These are phyloP conservation scores for Papilio demoleus DNA, from an alignment of 2,888 invertebrate species.

Conservation along the genomic window DNA sequence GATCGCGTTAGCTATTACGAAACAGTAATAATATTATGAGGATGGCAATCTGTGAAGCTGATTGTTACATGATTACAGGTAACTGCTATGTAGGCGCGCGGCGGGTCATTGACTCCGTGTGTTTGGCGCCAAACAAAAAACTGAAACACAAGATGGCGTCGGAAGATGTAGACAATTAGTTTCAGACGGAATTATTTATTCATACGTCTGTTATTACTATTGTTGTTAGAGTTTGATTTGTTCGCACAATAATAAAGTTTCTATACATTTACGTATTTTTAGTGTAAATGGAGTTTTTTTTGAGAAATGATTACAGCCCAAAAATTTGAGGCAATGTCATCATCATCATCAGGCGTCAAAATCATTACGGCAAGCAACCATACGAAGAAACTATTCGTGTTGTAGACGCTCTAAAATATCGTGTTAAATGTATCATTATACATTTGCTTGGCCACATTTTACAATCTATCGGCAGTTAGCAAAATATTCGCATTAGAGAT, in stretches of 20 bases:
- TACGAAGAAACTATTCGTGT: no score
- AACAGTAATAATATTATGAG: conserved; percentile 43
- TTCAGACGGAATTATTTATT: conserved; percentile 51
- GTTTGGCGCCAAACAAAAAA: conserved; percentile 56
- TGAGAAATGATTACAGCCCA: no score
- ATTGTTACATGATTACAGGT: conserved; percentile 52
- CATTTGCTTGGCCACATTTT: no score
- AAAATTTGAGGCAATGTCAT: no score
- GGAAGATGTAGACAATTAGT: conserved; percentile 52
- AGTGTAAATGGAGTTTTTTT: no score
- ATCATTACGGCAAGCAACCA: no score
- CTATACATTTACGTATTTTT: background rate
- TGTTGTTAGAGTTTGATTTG: background rate
- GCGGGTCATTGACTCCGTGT: conserved; percentile 50
- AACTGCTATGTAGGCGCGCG: conserved; percentile 41
- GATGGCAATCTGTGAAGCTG: conserved; percentile 44
- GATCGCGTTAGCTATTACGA: conserved; percentile 19
- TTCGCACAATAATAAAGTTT: background rate
- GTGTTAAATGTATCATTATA: background rate
- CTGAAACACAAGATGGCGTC: conserved; percentile 50
- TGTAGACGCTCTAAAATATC: background rate
- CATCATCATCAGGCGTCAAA: no score
- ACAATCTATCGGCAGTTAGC: no score
- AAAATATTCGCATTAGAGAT: no score
- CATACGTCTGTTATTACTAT: background rate